Evolutionary conservation across 2,113 vertebrate species (phyloP), one percentile per base, ranked within the genome.

Genomic region (Conger conger): DNA sequence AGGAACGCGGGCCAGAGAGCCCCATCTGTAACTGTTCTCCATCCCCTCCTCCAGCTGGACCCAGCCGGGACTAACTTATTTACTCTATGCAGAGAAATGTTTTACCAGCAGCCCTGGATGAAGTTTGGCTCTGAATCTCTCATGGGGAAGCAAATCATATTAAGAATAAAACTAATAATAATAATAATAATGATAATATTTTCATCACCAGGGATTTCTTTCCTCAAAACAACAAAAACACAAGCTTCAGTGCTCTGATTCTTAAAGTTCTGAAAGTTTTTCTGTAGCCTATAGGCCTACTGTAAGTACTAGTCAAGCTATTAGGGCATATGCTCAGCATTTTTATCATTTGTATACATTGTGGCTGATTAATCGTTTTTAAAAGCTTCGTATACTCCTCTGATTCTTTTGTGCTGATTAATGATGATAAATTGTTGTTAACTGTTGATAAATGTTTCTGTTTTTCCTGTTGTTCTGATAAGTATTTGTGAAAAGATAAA

Each of bases 21-120:
- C 89, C 92, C 84, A 88, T 88, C 89, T 88, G 76, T 79, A 83
- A 50, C 45, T 50, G 76, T 73, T 73, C 84, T 81, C 63, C 30
- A 3, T 68, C 45, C 15, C 45, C 45, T 63, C 57, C 27, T 63
- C 57, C 57, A 23, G 57, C 57, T 63, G 18, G 20, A 27, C 8
- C 20, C 23, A 27, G 57, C 57, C 57, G 3, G 57, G 18, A 63
- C 20, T 27, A 63, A 27, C 23, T 3, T 63, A 23, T 63, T 23
- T 27, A 63, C 57, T 23, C 3, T 27, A 63, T 4, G 8, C 57
- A 27, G 3, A 63, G 18, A 27, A 63, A 63, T 63, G 5, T 7
- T 63, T 33, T 6, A 23, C 68, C 6, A 73, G 23, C 27, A n/a
- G 45, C 45, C 6, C 27, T 30, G 68, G 68, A 23, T 73, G 68